A percentile compares a stretch with the other conserved stretches of the same genome.
Evolutionary conservation across 2,113 vertebrate genomes (phyloP).

Genomic region (Rhinopomastus cyanomelas): DNA sequence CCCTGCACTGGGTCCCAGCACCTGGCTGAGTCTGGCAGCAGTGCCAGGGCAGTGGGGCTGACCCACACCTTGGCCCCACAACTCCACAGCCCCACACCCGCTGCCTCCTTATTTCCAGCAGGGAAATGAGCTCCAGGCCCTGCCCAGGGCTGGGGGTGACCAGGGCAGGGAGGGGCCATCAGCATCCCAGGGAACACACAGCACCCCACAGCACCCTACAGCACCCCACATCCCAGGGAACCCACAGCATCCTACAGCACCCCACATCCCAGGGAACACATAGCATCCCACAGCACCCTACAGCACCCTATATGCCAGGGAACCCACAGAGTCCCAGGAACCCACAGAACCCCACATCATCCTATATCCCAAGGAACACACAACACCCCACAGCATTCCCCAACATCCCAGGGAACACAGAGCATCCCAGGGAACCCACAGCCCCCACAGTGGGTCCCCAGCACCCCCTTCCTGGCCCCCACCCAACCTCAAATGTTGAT

Average conservation of each 20-base stretch:
- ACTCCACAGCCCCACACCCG: conserved; percentile 79
- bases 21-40: conserved; percentile 47
- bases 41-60: conserved; percentile 83
- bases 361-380: background rate
- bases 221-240: too few relatives aligned
- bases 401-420: too few relatives aligned
- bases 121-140: conserved; percentile 82
- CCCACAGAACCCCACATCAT: background rate
- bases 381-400: background rate
- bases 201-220: background rate
- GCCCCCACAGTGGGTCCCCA: background rate
- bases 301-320: too few relatives aligned
- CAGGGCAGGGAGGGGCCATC: background rate
- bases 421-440: too few relatives aligned
- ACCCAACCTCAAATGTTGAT: background rate
- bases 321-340: too few relatives aligned
- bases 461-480: background rate
- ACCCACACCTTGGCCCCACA: conserved; percentile 72
- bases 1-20: background rate
- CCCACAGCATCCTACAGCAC: background rate
- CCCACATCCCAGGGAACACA: too few relatives aligned
- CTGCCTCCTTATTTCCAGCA: conserved; percentile 89
- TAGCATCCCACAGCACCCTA: too few relatives aligned
- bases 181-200: background rate
- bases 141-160: conserved; percentile 46